Conservation (phyloP, 2,888 invertebrate species). For the Melipona beecheii region DNA sequence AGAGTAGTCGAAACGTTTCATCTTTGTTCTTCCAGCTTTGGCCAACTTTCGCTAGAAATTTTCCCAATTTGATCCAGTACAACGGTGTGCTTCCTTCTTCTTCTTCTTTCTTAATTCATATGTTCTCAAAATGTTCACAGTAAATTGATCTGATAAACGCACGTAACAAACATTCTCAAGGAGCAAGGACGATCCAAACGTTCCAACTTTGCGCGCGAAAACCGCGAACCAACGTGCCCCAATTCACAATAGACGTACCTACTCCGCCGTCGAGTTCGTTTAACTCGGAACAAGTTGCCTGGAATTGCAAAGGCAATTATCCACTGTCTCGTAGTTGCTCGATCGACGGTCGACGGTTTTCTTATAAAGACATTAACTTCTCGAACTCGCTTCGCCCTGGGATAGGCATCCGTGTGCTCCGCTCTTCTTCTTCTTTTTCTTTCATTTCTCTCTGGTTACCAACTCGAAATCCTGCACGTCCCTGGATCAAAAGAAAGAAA, state of each 20-base stretch:
- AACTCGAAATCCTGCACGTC: slow-evolving; percentile 57
- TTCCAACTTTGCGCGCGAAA: background rate
- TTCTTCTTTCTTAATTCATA: too few relatives aligned
- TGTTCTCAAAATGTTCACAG: too few relatives aligned
- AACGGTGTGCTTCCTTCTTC: too few relatives aligned
- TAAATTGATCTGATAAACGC: too few relatives aligned
- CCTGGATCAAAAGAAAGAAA: background rate
- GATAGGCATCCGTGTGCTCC: background rate
- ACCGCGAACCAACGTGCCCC: background rate
- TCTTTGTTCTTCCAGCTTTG: too few relatives aligned
- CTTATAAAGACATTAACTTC: slow-evolving; percentile 45
- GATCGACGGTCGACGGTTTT: slow-evolving; percentile 17
- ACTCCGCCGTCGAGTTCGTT: slow-evolving; percentile 11
- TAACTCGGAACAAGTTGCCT: background rate
- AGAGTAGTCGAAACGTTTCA: too few relatives aligned
- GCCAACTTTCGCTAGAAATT: too few relatives aligned
- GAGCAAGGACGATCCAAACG: background rate
- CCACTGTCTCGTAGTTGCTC: slow-evolving; percentile 5
- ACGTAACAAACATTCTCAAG: background rate
- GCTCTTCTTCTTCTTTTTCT: background rate
- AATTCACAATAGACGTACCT: background rate
- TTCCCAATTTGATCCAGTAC: too few relatives aligned
- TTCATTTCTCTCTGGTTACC: background rate
- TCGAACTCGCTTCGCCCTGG: background rate
- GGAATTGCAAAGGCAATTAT: slow-evolving; percentile 28